These are phyloP conservation scores for Scaptomyza caliginosa DNA, from an alignment of 2,888 invertebrate species.

Conservation along the genomic window DNA sequence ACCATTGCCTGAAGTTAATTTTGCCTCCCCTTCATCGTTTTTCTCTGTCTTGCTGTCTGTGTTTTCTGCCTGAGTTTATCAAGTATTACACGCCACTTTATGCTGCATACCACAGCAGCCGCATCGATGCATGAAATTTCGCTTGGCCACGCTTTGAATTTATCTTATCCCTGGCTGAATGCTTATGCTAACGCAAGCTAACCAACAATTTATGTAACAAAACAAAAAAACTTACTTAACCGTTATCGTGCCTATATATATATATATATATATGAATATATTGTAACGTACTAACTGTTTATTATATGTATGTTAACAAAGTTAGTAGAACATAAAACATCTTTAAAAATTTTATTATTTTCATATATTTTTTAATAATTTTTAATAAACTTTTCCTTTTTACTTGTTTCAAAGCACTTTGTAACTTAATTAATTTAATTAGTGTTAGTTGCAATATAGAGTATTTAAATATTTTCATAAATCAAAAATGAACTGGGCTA, in stretches of 20 bases:
- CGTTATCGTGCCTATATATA: constrained; percentile 3
- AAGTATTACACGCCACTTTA: constrained; percentile 58
- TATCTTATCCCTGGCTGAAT: constrained; percentile 21
- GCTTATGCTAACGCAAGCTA: constrained; percentile 3
- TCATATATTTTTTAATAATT: neutral
- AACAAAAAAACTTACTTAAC: constrained; percentile 18
- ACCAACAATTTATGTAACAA: neutral
- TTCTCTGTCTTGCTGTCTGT: neutral
- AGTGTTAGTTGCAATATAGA: constrained; percentile 26
- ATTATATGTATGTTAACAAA: constrained; percentile 19
- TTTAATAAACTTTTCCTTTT: neutral
- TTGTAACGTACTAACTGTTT: constrained; percentile 12
- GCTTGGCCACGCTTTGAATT: constrained; percentile 32
- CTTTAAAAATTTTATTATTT: neutral
- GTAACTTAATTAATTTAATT: constrained; percentile 14
- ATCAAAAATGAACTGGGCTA: constrained; percentile 11
- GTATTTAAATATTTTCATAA: constrained; percentile 19
- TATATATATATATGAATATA: constrained; percentile 9
- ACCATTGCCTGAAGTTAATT: neutral
- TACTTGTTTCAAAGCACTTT: constrained; percentile 20
- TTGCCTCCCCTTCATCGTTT: neutral
- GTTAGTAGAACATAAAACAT: constrained; percentile 9
- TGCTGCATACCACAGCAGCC: constrained; percentile 33
- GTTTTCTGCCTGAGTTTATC: constrained; percentile 49
- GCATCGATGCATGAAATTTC: constrained; percentile 68